Percentiles rank a stretch among this genome's conserved stretches.
These are phyloP conservation scores for Pachyuromys duprasi DNA, from an alignment of 2,797 vertebrate species.

Conservation along the genomic window DNA sequence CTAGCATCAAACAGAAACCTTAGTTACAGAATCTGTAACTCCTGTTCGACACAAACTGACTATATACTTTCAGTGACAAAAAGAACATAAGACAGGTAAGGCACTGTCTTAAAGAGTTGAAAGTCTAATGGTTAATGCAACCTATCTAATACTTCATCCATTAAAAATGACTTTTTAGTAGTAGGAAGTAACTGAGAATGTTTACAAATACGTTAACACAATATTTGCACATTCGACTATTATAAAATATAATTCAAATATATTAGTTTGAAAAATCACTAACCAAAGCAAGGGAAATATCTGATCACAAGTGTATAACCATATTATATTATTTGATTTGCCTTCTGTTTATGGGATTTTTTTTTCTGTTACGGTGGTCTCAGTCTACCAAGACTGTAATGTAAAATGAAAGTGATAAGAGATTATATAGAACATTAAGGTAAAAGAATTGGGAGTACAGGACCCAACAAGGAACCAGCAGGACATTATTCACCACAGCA, in stretches of 20 bases:
- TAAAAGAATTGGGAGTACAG: background rate
- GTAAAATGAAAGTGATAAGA: background rate
- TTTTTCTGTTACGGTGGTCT: background rate
- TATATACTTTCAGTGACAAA: background rate
- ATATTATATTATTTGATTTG: background rate
- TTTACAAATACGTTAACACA: background rate
- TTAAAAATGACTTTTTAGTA: background rate
- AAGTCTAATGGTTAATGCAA: background rate
- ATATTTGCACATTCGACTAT: background rate
- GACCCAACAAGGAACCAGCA: background rate
- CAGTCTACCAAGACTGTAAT: background rate
- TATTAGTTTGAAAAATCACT: background rate
- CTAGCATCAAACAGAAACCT: background rate
- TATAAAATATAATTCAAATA: constrained; percentile 19
- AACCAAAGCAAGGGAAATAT: background rate
- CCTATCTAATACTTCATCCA: background rate
- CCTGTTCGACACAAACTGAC: constrained; percentile 26
- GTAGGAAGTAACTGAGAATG: background rate
- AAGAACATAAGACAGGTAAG: background rate
- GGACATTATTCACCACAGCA: background rate
- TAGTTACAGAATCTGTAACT: background rate
- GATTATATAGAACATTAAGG: background rate
- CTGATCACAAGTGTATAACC: background rate
- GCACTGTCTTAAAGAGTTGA: background rate
- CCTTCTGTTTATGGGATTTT: background rate